Conservation (phyloP, 2,113 vertebrate species). For the Bujurquina vittata region DNA sequence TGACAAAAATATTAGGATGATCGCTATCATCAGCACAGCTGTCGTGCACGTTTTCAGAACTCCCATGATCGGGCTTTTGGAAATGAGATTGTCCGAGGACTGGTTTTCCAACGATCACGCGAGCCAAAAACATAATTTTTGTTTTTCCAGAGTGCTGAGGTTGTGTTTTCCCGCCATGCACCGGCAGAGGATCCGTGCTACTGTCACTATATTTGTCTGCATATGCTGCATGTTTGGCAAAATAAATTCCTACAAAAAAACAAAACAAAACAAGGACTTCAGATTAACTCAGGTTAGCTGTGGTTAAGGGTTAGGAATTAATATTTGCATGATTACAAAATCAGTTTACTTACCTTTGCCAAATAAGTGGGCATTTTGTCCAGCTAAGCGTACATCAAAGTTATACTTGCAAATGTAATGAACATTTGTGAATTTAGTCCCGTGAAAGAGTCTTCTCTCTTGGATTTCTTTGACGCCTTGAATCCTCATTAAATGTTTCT, state of each 20-base stretch:
- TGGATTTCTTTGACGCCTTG: slow-evolving; percentile 72
- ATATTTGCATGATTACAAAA: rapidly evolving
- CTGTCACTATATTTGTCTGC: slow-evolving; percentile 82
- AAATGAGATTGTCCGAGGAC: slow-evolving; percentile 73
- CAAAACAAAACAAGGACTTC: not conserved
- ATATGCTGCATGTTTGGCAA: slow-evolving; percentile 82
- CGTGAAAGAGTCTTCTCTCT: slow-evolving; percentile 88
- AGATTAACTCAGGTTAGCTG: not conserved
- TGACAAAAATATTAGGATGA: slow-evolving; percentile 84
- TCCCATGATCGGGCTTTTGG: slow-evolving; percentile 83
- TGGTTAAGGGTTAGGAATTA: not conserved
- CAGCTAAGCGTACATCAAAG: slow-evolving; percentile 87
- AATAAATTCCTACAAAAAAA: slow-evolving; percentile 85
- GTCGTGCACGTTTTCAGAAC: slow-evolving; percentile 80
- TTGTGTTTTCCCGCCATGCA: slow-evolving; percentile 18
- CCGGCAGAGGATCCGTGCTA: slow-evolving; percentile 39
- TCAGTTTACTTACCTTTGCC: slow-evolving; percentile 83
- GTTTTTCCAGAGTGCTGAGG: rapidly evolving
- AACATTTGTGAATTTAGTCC: slow-evolving; percentile 83
- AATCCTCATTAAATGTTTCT: slow-evolving; percentile 86
- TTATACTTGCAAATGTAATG: slow-evolving; percentile 90
- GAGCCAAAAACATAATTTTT: slow-evolving; percentile 86
- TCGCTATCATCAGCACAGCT: slow-evolving; percentile 85
- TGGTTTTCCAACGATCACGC: slow-evolving; percentile 86
- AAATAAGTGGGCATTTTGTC: slow-evolving; percentile 68